A percentile compares a stretch with the other conserved stretches of the same genome.
Conservation (phyloP, 2,797 vertebrate species). For the Enteromius anoplus region DNA sequence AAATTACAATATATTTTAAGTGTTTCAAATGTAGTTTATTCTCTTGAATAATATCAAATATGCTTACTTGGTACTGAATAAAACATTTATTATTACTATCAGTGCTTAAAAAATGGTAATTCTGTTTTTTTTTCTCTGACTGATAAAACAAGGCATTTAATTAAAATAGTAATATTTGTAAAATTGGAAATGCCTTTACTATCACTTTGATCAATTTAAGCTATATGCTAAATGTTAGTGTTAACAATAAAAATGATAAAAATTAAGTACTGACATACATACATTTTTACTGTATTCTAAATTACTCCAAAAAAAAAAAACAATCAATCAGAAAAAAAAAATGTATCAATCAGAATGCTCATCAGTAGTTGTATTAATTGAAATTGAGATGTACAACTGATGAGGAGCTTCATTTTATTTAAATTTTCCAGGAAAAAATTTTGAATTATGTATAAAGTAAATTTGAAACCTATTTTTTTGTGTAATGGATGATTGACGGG, state of each 20-base stretch:
- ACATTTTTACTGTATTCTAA: neutral
- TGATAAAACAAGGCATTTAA: neutral
- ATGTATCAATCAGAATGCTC: neutral
- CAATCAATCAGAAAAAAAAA: too few relatives aligned
- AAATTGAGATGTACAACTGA: neutral
- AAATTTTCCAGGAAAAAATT: neutral
- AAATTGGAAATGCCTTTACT: neutral
- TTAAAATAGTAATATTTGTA: neutral
- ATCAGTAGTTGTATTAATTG: neutral
- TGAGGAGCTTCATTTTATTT: neutral
- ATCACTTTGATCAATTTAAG: neutral
- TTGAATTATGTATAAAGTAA: neutral
- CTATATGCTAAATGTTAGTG: neutral
- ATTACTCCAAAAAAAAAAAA: neutral
- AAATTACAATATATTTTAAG: neutral
- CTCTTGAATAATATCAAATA: neutral
- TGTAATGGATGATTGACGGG: neutral
- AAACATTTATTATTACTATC: neutral
- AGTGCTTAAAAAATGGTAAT: neutral
- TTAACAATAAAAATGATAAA: too few relatives aligned
- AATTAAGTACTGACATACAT: too few relatives aligned
- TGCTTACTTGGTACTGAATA: neutral
- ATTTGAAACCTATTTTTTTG: neutral
- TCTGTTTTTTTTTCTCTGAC: neutral
- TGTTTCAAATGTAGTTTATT: neutral